Conservation (phyloP, 1,140 invertebrate genomes). For the Drosophila sturtevanti region DNA sequence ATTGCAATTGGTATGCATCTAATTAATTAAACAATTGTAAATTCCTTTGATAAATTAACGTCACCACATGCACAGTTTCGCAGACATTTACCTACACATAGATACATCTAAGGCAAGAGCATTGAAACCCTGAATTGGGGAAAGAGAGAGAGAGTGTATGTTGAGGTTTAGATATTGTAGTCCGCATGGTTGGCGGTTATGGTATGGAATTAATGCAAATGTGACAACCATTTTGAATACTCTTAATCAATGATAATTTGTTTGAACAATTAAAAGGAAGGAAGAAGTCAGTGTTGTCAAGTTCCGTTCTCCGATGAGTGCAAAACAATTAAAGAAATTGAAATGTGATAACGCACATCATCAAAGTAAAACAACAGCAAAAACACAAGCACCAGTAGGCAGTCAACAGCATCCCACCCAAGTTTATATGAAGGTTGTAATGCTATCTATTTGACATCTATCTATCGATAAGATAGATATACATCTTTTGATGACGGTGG, state of each 20-base stretch:
- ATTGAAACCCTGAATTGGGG: neutral
- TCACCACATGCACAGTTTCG: slow-evolving; percentile 40
- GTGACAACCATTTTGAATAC: neutral
- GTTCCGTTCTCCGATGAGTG: slow-evolving; percentile 10
- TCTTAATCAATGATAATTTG: slow-evolving; percentile 17
- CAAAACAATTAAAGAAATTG: slow-evolving; percentile 65
- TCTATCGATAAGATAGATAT: slow-evolving; percentile 45
- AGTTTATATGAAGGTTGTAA: slow-evolving; percentile 26
- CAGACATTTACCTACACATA: neutral
- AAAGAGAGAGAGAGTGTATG: neutral
- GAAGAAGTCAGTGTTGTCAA: neutral
- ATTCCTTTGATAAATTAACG: slow-evolving; percentile 62
- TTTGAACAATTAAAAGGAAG: neutral
- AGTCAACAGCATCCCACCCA: neutral
- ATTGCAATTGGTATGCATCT: slow-evolving; percentile 36
- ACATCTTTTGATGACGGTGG: slow-evolving; percentile 15
- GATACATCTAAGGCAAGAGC: neutral
- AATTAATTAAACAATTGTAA: slow-evolving; percentile 68
- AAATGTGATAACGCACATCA: slow-evolving; percentile 40
- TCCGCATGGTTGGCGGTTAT: slow-evolving; percentile 12
- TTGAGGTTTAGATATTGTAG: neutral
- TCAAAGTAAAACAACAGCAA: slow-evolving; percentile 28
- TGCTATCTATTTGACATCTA: neutral
- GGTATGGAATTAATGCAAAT: slow-evolving; percentile 29
- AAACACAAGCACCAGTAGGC: neutral